phyloP scores from a whole-genome alignment of 2,888 invertebrate genomes.

The Xylota segnis region DNA sequence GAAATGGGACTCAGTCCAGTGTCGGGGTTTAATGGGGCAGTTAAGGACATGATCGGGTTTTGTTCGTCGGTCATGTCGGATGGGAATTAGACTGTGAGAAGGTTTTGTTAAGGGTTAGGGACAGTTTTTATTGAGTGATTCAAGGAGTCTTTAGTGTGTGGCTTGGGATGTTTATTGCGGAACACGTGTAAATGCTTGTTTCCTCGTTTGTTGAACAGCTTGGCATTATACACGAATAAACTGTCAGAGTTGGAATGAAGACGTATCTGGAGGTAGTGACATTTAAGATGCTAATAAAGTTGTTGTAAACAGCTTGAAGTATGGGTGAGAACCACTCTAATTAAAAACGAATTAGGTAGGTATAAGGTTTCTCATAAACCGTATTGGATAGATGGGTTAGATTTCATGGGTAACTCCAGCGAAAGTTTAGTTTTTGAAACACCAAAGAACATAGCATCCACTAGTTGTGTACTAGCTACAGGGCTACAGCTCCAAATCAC shows the following conservation, averaged over 20 bases:
- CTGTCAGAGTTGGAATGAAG: neutral
- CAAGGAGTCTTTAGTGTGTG: conserved; percentile 31
- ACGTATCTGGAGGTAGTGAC: neutral
- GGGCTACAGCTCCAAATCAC: too few species aligned
- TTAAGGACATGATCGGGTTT: conserved; percentile 66
- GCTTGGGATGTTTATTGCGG: conserved; percentile 25
- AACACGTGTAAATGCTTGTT: conserved; percentile 34
- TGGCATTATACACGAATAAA: neutral
- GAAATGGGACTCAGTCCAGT: conserved; percentile 14
- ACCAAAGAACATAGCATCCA: too few species aligned
- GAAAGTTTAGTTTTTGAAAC: too few species aligned
- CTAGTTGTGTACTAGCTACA: too few species aligned
- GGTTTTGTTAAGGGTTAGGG: neutral
- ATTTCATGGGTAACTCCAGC: too few species aligned
- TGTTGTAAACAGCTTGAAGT: neutral
- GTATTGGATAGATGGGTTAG: too few species aligned
- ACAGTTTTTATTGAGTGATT: conserved; percentile 25
- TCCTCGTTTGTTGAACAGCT: neutral
- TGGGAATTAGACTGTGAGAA: conserved; percentile 11
- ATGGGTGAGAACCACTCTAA: neutral
- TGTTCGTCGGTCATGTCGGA: conserved; percentile 6
- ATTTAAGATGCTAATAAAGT: neutral
- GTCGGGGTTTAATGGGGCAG: conserved; percentile 33
- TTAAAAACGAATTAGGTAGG: neutral
- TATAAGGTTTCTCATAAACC: too few species aligned